These are phyloP conservation scores for Amphiprion ocellaris DNA, from an alignment of 2,113 vertebrate species.

Conservation along the genomic window DNA sequence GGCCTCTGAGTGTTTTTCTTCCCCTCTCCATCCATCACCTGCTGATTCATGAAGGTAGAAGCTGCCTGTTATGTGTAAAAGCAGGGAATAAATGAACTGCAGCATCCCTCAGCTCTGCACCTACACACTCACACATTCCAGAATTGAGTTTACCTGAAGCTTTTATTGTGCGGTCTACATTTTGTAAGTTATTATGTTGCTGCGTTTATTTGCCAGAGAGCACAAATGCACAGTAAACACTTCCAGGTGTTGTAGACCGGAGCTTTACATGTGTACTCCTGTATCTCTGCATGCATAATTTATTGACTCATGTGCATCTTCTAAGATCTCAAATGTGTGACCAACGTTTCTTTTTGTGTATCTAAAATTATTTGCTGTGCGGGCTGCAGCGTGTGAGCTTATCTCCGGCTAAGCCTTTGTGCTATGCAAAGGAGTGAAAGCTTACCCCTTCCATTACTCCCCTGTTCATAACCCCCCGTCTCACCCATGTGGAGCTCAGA, in stretches of 20 bases:
- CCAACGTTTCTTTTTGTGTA: constrained; percentile 20
- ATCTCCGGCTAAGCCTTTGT: constrained; percentile 55
- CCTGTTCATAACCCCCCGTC: constrained; percentile 34
- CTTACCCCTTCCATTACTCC: constrained; percentile 28
- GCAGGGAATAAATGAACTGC: constrained; percentile 43
- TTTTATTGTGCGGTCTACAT: constrained; percentile 1
- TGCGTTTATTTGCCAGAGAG: constrained; percentile 8
- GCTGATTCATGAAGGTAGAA: constrained; percentile 38
- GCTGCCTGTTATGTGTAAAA: constrained; percentile 30
- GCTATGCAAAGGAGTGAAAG: constrained; percentile 63
- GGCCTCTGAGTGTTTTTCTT: constrained; percentile 22
- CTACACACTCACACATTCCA: background rate
- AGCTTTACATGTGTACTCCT: constrained; percentile 2
- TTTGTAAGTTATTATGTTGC: background rate
- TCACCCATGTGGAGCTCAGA: constrained; percentile 37
- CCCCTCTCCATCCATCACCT: constrained; percentile 44
- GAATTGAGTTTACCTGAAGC: background rate
- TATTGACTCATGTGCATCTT: constrained; percentile 6
- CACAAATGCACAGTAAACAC: constrained; percentile 14
- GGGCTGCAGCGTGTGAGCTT: constrained; percentile 33
- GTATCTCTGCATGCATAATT: constrained; percentile 21
- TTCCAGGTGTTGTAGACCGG: background rate
- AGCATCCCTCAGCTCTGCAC: background rate
- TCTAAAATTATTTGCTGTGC: constrained; percentile 29
- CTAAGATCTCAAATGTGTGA: constrained; percentile 21